These are phyloP conservation scores for Achroia grisella DNA, from an alignment of 1,140 invertebrate genomes.

Conservation along the genomic window DNA sequence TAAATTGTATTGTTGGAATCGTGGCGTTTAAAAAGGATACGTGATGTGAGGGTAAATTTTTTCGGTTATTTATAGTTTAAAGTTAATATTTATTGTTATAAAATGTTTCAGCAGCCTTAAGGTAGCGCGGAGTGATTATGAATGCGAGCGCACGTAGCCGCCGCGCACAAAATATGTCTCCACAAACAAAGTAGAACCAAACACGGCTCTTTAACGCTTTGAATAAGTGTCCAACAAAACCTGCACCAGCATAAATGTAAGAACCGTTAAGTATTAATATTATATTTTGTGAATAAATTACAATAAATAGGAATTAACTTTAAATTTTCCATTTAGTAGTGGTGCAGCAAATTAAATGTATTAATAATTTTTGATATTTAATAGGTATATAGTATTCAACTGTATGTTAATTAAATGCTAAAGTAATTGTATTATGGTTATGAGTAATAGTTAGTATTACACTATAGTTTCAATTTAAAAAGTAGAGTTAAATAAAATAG, in stretches of 20 bases:
- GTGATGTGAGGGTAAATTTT: conserved; percentile 25
- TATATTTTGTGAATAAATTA: too few species aligned
- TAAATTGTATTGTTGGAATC: conserved; percentile 31
- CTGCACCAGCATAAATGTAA: conserved; percentile 32
- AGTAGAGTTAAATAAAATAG: too few species aligned
- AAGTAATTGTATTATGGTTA: too few species aligned
- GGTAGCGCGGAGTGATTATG: conserved; percentile 48
- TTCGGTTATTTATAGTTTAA: conserved; percentile 11
- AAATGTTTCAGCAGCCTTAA: conserved; percentile 55
- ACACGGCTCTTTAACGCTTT: conserved; percentile 39
- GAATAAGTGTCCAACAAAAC: conserved; percentile 38
- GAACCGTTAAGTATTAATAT: conserved; percentile 5
- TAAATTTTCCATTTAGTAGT: too few species aligned
- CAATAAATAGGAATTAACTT: too few species aligned
- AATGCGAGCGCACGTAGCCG: conserved; percentile 63
- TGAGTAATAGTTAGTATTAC: too few species aligned
- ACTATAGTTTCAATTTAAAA: too few species aligned
- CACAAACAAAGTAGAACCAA: conserved; percentile 46
- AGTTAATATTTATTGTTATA: conserved; percentile 13
- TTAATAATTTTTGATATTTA: too few species aligned
- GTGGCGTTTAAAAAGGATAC: conserved; percentile 29
- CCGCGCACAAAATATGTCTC: conserved; percentile 55
- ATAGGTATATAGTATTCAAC: too few species aligned
- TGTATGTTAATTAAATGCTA: too few species aligned
- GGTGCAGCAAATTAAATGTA: too few species aligned